Evolutionary conservation across 2,888 invertebrate species (phyloP), one percentile per base, ranked within the genome.

Genomic region (Rhamphomyia laevipes): DNA sequence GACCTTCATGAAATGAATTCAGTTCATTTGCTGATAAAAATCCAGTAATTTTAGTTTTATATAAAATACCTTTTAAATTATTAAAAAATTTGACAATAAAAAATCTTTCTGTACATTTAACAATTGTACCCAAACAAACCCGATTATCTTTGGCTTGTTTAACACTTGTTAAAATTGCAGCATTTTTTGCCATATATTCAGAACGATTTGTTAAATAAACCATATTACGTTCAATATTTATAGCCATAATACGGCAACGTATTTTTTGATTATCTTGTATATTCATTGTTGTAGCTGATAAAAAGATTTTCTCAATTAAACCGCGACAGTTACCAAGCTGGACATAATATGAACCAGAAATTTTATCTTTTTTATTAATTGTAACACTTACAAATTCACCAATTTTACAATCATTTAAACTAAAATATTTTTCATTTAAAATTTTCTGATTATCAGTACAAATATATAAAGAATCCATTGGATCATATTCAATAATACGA

Each of bases 131-230:
- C 1, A 60, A 51, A 41, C 61, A 70, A 2, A 60, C 49, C 4
- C 71, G 65, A 35, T 78, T 78, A 2, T 73, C 53, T 37, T 70
- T 63, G 0, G 77, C 80, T 10, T 77, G 66, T 1, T 74, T 62
- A 43, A 77, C 70, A 2, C 70, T 67, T 1, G 61, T 65, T 6
- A 86, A 65, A 31, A 78, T 65, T 15, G 73, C 72, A 2, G 75
- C 61, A 0, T 75, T 71, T 1, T 75, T 74, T 0, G 74, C 64
- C 51, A 87, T 63, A 11, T 86, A 74, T 3, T 80, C 77, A 4
- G 75, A 75, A 58, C 84, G 84, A 58, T 83, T 66, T 0, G 86
- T 85, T 17, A 86, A 71, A 46, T 77, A 64, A 2, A 81, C 65
- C 4, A 71, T 69, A 21, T 72, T 72, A 16, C 67, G 72, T 1